phyloP scores from a whole-genome alignment of 2,888 invertebrate genomes.

The Diarsia dahlii region DNA sequence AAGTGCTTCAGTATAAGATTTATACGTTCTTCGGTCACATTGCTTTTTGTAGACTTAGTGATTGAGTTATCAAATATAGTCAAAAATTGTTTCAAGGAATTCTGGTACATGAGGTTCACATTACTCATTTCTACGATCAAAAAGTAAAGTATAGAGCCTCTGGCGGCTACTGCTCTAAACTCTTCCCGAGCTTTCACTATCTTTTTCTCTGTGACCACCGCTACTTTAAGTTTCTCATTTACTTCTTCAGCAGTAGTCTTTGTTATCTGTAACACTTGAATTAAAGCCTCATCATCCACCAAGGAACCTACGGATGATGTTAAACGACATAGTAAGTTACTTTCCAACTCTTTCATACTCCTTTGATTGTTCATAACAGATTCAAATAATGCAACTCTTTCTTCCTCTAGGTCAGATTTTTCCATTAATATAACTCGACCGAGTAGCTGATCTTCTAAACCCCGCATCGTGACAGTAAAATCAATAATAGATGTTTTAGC shows the following conservation, averaged over 20 bases:
- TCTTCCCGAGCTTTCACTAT: constrained; percentile 98
- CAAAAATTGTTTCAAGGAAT: constrained; percentile 98
- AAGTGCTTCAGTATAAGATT: constrained; percentile 96
- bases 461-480: constrained; percentile 99
- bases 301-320: constrained; percentile 98
- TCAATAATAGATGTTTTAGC: constrained; percentile 99
- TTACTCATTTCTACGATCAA: constrained; percentile 99
- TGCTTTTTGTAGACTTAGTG: constrained; percentile 96
- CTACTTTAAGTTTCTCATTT: constrained; percentile 97
- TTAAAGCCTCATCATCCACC: constrained; percentile 98
- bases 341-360: constrained; percentile 98
- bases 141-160: constrained; percentile 98
- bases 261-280: constrained; percentile 96
- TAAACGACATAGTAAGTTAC: constrained; percentile 96
- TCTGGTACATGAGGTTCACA: constrained; percentile 99
- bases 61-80: constrained; percentile 98
- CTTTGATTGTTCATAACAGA: constrained; percentile 99
- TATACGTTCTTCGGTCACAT: constrained; percentile 96
- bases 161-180: constrained; percentile 97
- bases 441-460: constrained; percentile 98
- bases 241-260: constrained; percentile 98
- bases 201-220: constrained; percentile 98
- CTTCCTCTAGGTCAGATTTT: constrained; percentile 98
- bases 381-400: constrained; percentile 97
- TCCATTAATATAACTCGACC: constrained; percentile 99